A percentile compares a stretch with the other conserved stretches of the same genome.
phyloP scores from a whole-genome alignment of 92 coral and sea anemone species.

The Blastomussa wellsi region DNA sequence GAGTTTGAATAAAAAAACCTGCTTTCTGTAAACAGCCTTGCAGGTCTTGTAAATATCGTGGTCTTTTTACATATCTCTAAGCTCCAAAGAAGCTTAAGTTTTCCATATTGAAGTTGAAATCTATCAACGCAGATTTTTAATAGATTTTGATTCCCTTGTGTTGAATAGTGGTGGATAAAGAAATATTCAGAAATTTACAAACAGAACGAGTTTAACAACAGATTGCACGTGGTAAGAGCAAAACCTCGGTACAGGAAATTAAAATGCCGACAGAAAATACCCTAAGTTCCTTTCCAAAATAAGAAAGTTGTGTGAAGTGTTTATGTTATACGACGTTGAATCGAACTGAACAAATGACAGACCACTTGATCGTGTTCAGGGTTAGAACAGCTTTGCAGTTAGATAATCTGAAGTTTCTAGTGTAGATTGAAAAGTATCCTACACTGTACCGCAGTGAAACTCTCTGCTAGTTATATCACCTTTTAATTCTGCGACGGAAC shows the following conservation, averaged over 20 bases:
- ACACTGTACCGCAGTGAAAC: neutral
- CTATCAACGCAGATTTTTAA: neutral
- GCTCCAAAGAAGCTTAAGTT: constrained; percentile 5
- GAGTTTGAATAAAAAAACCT: neutral
- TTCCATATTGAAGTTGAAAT: neutral
- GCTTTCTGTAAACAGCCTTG: neutral
- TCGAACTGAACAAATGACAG: neutral
- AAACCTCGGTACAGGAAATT: neutral
- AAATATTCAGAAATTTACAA: neutral
- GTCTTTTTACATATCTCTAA: neutral
- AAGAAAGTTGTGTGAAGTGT: neutral
- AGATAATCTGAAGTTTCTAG: neutral
- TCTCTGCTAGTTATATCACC: neutral
- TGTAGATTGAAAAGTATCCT: neutral
- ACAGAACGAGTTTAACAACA: neutral
- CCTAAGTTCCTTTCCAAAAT: neutral
- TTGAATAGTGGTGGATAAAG: neutral
- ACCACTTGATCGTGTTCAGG: too few species aligned
- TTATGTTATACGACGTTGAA: neutral
- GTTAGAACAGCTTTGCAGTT: neutral
- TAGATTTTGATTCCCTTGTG: neutral
- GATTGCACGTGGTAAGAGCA: neutral
- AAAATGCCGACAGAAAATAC: neutral
- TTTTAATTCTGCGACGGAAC: neutral
- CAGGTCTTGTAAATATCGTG: neutral